phyloP scores from a whole-genome alignment of 2,113 vertebrate species.

The Microcebus jonahi region DNA sequence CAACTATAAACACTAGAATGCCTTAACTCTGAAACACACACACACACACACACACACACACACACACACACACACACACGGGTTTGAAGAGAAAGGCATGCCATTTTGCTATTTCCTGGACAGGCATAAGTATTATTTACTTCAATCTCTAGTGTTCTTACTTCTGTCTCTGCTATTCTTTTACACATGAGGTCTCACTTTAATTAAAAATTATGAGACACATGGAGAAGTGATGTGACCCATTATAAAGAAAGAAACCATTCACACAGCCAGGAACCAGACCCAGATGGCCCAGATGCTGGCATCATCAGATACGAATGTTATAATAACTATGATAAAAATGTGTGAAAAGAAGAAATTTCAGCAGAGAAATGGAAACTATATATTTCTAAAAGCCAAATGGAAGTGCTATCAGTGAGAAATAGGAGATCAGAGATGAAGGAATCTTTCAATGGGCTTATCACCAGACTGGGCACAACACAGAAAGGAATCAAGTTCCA shows the following conservation, averaged over 20 bases:
- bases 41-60: not conserved
- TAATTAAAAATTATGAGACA: not conserved
- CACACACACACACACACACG: not conserved
- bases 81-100: not conserved
- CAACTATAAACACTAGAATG: not conserved
- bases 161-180: not conserved
- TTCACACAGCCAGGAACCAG: not conserved
- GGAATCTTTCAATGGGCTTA: not conserved
- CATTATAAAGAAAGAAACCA: not conserved
- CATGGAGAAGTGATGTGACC: not conserved
- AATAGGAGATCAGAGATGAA: not conserved
- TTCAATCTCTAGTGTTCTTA: not conserved
- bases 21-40: not conserved
- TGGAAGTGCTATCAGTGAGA: not conserved
- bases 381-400: not conserved
- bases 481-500: not conserved
- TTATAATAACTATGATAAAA: not conserved
- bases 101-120: not conserved
- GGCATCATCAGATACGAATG: not conserved
- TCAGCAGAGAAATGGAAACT: not conserved
- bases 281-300: not conserved
- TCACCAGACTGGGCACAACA: not conserved
- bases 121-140: not conserved
- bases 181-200: not conserved
- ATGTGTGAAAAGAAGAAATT: not conserved